Conservation (phyloP, 2,888 invertebrate species). For the Ommatoiulus sabulosus region DNA sequence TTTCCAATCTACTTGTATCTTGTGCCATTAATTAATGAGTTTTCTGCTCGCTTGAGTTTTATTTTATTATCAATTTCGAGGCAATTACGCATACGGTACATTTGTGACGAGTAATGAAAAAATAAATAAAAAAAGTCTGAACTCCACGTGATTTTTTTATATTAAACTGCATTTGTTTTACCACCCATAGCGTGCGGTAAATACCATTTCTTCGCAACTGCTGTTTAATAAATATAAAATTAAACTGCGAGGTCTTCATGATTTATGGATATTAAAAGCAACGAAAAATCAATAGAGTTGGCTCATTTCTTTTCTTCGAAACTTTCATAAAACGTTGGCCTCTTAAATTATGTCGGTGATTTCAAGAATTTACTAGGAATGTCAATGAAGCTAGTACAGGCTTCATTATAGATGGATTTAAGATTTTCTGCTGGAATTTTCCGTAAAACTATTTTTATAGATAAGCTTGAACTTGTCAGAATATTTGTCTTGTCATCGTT, state of each 20-base stretch:
- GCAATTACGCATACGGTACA: background rate
- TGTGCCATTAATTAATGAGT: background rate
- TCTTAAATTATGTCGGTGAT: conserved; percentile 11
- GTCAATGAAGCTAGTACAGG: background rate
- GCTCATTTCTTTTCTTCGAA: background rate
- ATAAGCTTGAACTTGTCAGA: conserved; percentile 42
- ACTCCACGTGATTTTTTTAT: background rate
- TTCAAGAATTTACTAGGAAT: conserved; percentile 41
- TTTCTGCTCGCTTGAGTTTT: conserved; percentile 3
- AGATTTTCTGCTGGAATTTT: conserved; percentile 16
- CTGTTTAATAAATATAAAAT: conserved; percentile 47
- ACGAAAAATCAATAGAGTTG: background rate
- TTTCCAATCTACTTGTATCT: background rate
- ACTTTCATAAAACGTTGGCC: background rate
- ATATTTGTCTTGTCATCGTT: conserved; percentile 46
- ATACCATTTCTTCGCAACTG: conserved; percentile 1
- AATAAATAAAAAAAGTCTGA: background rate
- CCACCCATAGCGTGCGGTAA: background rate
- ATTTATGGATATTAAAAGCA: conserved; percentile 2
- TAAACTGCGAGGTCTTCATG: background rate
- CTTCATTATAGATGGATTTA: conserved; percentile 41
- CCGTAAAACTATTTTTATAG: background rate
- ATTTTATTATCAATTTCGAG: background rate
- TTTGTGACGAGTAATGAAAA: background rate
- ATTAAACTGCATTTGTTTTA: background rate